These are phyloP conservation scores for Notocelia uddmanniana DNA, from an alignment of 2,888 invertebrate species.

Conservation along the genomic window DNA sequence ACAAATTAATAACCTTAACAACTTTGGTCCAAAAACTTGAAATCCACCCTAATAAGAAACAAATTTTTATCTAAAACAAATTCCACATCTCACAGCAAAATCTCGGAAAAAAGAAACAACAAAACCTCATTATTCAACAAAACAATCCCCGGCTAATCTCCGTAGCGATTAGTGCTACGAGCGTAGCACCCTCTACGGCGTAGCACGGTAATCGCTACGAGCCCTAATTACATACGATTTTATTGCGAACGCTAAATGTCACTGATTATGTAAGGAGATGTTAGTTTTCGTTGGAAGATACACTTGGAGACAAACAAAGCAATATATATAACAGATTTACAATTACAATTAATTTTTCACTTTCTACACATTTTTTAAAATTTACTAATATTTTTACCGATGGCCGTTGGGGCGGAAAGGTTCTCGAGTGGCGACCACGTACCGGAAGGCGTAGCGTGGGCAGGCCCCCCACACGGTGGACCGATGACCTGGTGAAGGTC, in stretches of 20 bases:
- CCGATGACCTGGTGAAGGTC: too few species aligned
- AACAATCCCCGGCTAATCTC: slow-evolving; percentile 67
- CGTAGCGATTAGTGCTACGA: slow-evolving; percentile 72
- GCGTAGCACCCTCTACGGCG: slow-evolving; percentile 54
- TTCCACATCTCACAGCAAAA: not conserved
- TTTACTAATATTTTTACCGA: too few species aligned
- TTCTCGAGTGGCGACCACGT: too few species aligned
- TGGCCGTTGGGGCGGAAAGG: too few species aligned
- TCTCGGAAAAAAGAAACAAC: slow-evolving; percentile 13
- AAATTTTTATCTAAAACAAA: not conserved
- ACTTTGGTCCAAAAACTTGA: too few species aligned
- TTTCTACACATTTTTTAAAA: too few species aligned
- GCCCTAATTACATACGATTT: slow-evolving; percentile 50
- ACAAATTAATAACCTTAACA: too few species aligned
- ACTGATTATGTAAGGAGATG: slow-evolving; percentile 45
- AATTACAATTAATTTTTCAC: too few species aligned
- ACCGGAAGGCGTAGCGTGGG: too few species aligned
- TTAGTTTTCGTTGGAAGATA: slow-evolving; percentile 37
- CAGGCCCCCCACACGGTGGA: too few species aligned
- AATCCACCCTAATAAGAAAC: not conserved
- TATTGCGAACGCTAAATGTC: slow-evolving; percentile 52
- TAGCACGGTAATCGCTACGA: slow-evolving; percentile 54
- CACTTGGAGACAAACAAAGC: slow-evolving; percentile 2
- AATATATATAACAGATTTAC: too few species aligned
- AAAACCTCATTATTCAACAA: slow-evolving; percentile 46